Base-by-base conservation (phyloP, 1,140 invertebrate species). In the Drosophila repletoides region DNA sequence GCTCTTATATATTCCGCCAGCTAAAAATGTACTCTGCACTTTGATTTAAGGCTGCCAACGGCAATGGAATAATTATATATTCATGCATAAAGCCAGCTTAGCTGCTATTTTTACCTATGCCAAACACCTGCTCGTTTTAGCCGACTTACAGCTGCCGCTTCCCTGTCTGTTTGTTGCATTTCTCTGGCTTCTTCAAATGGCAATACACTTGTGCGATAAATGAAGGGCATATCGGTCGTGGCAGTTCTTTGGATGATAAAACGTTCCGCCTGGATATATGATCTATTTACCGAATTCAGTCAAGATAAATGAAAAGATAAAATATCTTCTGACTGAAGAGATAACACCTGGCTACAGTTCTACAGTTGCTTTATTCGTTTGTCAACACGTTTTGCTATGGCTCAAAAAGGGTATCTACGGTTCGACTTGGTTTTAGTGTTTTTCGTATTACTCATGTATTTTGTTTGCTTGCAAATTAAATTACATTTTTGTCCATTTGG, bases 391-490 rank as follows among this genome's bases (percentile, higher is more conserved):
- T 26, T 24, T 15, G 5, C 1, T 19, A 17, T 31, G 2, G 9
- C 2, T 26, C 0, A 3, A 1, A 9, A 1, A 60, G 33, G 29
- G 45, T 24, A 51, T 51, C 12, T 60, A 4, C 5, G 0, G 2
- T 19, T 34, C 53, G 45, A 43, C 10, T 24, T 31, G 5, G 17
- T 40, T 24, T 9, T 9, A 5, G 5, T 9, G 1, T 17, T 43
- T 33, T 40, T 17, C 12, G 40, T 45, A 7, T 53, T 40, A 12
- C 15, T 40, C 41, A n/a, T 15, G 17, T 59, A 59, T 72, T 73
- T 64, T 60, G 70, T 71, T 84, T 53, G 56, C 21, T 36, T 61
- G 56, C 75, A 84, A 84, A 84, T 84, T 84, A 63, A 84, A 86
- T 84, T 84, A 84, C 65, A 22, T 28, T 43, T 67, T 61, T 48